phyloP scores from a whole-genome alignment of 2,113 vertebrate genomes.

The Pygoscelis adeliae region DNA sequence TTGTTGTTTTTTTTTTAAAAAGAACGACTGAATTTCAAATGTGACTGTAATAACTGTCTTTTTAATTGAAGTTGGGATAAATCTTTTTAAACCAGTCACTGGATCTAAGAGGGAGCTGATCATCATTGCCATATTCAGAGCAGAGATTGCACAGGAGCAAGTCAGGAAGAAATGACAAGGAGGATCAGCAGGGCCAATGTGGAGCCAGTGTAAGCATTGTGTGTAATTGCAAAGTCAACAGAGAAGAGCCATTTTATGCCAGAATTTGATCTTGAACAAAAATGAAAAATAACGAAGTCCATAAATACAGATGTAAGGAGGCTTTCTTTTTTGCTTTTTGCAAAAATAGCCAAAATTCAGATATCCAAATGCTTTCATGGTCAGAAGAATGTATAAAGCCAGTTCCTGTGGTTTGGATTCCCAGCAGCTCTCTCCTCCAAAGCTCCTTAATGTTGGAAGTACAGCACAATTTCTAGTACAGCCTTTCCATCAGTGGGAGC shows the following conservation, averaged over 20 bases:
- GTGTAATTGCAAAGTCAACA: conserved; percentile 4
- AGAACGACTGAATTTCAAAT: not conserved
- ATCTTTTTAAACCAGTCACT: not conserved
- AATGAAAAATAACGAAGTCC: not conserved
- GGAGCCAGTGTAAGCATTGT: not conserved
- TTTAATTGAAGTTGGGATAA: not conserved
- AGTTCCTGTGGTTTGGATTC: not conserved
- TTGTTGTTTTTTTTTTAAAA: not conserved
- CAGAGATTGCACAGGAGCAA: not conserved
- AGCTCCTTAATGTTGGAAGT: not conserved
- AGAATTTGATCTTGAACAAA: not conserved
- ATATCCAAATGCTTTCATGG: not conserved
- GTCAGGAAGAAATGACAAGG: not conserved
- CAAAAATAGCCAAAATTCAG: not conserved
- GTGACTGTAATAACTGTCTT: not conserved
- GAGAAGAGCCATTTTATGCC: not conserved
- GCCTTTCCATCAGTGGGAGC: not conserved
- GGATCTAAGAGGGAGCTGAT: not conserved
- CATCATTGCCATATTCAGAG: not conserved
- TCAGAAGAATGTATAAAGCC: not conserved
- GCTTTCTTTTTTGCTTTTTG: not conserved
- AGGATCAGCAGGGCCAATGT: not conserved
- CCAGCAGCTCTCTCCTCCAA: not conserved
- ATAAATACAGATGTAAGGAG: not conserved
- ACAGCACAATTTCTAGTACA: not conserved